Base-by-base conservation (phyloP, 2,888 invertebrate species). In the Thecophora atra region DNA sequence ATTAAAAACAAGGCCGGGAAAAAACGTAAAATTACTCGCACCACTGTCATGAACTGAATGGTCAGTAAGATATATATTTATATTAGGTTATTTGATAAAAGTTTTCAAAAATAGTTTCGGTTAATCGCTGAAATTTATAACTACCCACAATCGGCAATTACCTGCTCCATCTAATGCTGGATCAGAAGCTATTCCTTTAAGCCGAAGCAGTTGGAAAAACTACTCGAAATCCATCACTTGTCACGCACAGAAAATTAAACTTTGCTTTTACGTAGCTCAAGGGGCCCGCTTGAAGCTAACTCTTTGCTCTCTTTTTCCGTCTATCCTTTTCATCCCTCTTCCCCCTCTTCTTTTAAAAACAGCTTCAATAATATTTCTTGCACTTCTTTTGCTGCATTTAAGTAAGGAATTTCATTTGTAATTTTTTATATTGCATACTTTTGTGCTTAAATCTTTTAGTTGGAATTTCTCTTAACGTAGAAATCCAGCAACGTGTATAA, bases 361-460 rank as follows among this genome's bases (percentile, higher is more conserved):
- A n/a, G n/a, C n/a, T n/a, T n/a, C n/a, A n/a, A n/a, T n/a, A n/a
- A n/a, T n/a, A n/a, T n/a, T n/a, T n/a, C n/a, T n/a, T n/a, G n/a
- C n/a, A n/a, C n/a, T n/a, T n/a, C n/a, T 54, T n/a, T 54, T 2
- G 13, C 8, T 58, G 58, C 24, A 13, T 58, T 58, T 15, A 26
- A 1, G 21, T 58, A 58, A 11, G 11, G 47, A 47, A 56, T 56
- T 56, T 56, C n/a, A 21, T 56, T 56, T n/a, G 47, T 17, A 47
- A 47, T 47, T 47, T 47, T 47, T 30, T 47, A 13, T 47, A n/a
- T n/a, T 17, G 47, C 47, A 47, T 47, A 47, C 47, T 13, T 47
- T 47, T 47, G 56, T 56, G 21, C 24, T 56, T 11, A 56, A 56
- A 19, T 24, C 56, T 56, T 56, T 56, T 24, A 56, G 26, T 21